These are phyloP conservation scores for Teinopalpus imperialis DNA, from an alignment of 2,888 invertebrate species.

Conservation along the genomic window DNA sequence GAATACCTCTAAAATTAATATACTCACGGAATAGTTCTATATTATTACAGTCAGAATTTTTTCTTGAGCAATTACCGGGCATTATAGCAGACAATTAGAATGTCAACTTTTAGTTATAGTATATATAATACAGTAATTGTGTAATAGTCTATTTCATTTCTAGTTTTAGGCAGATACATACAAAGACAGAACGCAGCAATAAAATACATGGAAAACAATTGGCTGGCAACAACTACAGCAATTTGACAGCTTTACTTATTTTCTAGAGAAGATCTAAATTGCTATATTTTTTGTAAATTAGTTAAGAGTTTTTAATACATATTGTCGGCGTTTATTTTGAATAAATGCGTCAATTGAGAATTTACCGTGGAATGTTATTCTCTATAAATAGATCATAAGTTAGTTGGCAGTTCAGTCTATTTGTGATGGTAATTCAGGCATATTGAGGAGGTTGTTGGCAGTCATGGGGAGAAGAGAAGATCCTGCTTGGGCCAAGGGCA, in stretches of 20 bases:
- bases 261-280: conserved; percentile 52
- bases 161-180: no score
- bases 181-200: no score
- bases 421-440: conserved; percentile 62
- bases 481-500: conserved; percentile 63
- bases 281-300: conserved; percentile 44
- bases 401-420: conserved; percentile 48
- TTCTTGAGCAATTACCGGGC: no score
- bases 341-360: conserved; percentile 26
- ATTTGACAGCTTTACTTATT: conserved; percentile 67
- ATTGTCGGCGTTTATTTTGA: conserved; percentile 30
- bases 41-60: no score
- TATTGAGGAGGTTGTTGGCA: conserved; percentile 49
- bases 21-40: no score
- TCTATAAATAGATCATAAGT: conserved; percentile 61
- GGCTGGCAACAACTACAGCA: conserved; percentile 50
- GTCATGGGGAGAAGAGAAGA: conserved; percentile 68
- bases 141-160: no score
- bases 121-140: no score
- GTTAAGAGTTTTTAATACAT: conserved; percentile 28
- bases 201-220: background rate
- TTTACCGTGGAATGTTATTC: conserved; percentile 46
- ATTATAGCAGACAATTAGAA: no score
- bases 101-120: no score
- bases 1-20: no score